Evolutionary conservation across 2,113 vertebrate genomes (phyloP), one percentile per base, ranked within the genome.

Genomic region (Rhinolophus sinicus): DNA sequence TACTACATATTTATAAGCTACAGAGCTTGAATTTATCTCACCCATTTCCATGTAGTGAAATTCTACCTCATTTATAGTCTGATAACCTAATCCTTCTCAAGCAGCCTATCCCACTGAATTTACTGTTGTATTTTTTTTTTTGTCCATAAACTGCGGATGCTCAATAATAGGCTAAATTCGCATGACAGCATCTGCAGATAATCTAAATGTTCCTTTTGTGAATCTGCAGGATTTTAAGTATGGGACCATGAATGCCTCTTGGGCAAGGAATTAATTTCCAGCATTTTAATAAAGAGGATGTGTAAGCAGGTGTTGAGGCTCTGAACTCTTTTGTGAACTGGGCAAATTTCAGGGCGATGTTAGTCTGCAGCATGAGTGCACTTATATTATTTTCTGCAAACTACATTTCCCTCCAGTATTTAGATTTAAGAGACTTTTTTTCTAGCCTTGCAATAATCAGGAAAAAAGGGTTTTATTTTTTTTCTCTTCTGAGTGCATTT

Each of bases 231-330:
- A 85, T 78, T 96, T 97, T 82, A 97, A 92, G 3, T 4, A 80
- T n/a, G 69, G 83, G 73, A 58, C 62, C 7, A 35, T 0, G 14
- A 95, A 97, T 93, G 54, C 88, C 93, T 96, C 92, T 97, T 95
- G 92, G 94, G 81, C 81, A 96, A 97, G 72, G 86, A 95, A 97
- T 97, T 98, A 90, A 95, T 98, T 95, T 97, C 22, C 47, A 96
- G 72, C 69, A 50, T 93, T 81, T 76, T 87, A 96, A 95, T 94
- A 94, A 92, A 93, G 69, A 97, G 75, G 10, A 35, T 78, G 50
- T 97, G 26, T 72, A 44, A 73, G 33, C 91, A 12, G 89, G 26
- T 52, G 9, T 94, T 4, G 94, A 94, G 90, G 69, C 58, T 95
- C 69, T 50, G 82, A 95, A 87, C 88, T 98, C 76, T 95, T 96